A percentile compares a stretch with the other conserved stretches of the same genome.
Conservation (phyloP, 1,140 invertebrate genomes). For the Eurosta solidaginis region DNA sequence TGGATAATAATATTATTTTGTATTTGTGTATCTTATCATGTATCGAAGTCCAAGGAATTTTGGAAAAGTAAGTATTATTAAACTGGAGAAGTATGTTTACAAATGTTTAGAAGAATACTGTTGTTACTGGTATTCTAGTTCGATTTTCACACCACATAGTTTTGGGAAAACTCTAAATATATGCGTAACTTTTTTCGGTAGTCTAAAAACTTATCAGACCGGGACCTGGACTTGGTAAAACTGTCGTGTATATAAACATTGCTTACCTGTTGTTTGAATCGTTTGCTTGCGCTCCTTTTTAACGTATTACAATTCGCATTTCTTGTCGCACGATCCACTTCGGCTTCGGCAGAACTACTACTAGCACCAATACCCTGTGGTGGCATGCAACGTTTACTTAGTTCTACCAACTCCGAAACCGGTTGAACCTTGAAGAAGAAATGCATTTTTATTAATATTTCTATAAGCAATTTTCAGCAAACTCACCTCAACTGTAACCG, state of each 20-base stretch:
- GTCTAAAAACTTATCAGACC: too few relatives aligned
- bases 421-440: constrained; percentile 93
- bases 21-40: too few relatives aligned
- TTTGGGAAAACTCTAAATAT: too few relatives aligned
- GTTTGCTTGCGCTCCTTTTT: constrained; percentile 75
- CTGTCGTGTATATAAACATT: neutral
- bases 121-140: too few relatives aligned
- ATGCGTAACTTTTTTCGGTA: too few relatives aligned
- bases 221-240: too few relatives aligned
- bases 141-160: too few relatives aligned
- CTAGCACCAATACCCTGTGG: constrained; percentile 27
- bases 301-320: constrained; percentile 71
- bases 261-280: constrained; percentile 70
- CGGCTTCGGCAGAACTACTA: constrained; percentile 49
- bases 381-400: constrained; percentile 72
- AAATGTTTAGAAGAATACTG: too few relatives aligned
- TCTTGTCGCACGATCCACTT: constrained; percentile 52
- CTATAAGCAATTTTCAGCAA: neutral
- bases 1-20: too few relatives aligned
- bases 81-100: too few relatives aligned
- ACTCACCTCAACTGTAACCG: constrained; percentile 80
- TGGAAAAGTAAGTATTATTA: too few relatives aligned
- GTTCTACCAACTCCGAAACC: constrained; percentile 83
- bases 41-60: too few relatives aligned
- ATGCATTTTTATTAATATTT: neutral